Evolutionary conservation across 2,113 vertebrate genomes (phyloP).

Genomic region (Dipodomys ordii): DNA sequence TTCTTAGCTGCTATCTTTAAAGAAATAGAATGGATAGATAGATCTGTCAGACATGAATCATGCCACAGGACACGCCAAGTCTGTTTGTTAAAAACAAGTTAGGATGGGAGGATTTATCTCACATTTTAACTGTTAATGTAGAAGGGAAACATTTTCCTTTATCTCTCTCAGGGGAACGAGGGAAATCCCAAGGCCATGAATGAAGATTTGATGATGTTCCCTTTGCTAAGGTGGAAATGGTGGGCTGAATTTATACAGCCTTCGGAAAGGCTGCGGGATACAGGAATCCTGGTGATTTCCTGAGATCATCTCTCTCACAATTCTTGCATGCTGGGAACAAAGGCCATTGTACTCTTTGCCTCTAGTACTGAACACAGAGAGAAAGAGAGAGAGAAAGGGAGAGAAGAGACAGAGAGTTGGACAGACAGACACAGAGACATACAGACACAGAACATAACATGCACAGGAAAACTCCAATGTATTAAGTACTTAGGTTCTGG

Average conservation of each 20-base stretch:
- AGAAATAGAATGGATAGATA: constrained; percentile 87
- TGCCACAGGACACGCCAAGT: constrained; percentile 77
- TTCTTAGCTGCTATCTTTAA: constrained; percentile 80
- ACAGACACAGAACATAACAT: not conserved
- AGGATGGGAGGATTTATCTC: constrained; percentile 80
- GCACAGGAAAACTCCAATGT: not conserved
- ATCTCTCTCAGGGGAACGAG: constrained; percentile 78
- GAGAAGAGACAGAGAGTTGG: not conserved
- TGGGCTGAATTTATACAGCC: constrained; percentile 55
- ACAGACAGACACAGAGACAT: not conserved
- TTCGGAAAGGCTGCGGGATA: not conserved
- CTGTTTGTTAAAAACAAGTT: constrained; percentile 83
- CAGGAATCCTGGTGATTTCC: not conserved
- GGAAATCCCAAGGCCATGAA: constrained; percentile 45
- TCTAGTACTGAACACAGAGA: not conserved
- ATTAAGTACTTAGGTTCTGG: no score
- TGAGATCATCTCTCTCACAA: not conserved
- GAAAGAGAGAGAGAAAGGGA: not conserved
- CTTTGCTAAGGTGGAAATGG: constrained; percentile 72
- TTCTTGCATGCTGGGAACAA: not conserved
- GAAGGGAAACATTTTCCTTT: constrained; percentile 83
- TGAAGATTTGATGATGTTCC: constrained; percentile 74
- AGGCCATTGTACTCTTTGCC: not conserved
- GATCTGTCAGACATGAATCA: constrained; percentile 83
- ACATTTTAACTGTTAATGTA: constrained; percentile 84